Evolutionary conservation across 2,888 invertebrate species (phyloP), one percentile per base, ranked within the genome.

Genomic region (Microctonus brassicae): DNA sequence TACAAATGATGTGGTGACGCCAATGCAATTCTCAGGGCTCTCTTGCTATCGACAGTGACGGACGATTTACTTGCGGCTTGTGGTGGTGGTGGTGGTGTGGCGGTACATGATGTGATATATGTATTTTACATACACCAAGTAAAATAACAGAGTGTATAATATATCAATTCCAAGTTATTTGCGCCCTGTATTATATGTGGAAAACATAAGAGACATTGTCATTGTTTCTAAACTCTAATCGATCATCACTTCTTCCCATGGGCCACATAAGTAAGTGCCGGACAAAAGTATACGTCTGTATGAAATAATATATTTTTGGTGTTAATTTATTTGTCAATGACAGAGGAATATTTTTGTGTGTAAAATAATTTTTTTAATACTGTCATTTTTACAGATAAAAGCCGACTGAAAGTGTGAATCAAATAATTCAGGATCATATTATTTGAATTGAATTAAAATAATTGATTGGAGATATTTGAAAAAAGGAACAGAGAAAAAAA

Each of bases 161-260:
- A 47, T 47, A 47, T 47, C 7, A 47, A 3, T 47, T 47, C 7
- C 17, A 6, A 47, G 47, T 47, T 47, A 47, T 47, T 47, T n/a
- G 47, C 47, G 47, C 47, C 17, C 20, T 9, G 17, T 47, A n/a
- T 47, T 20, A n/a, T n/a, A n/a, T n/a, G 20, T 47, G 20, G 47
- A 47, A 17, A n/a, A n/a, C n/a, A n/a, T n/a, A 47, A 17, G 47
- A 17, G 17, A 47, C 20, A 47, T 47, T 17, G 26, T 24, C 26
- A 63, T 63, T 63, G 63, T 63, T 47, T 63, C 26, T 9, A 47
- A 47, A 47, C 63, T 29, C 47, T 47, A 47, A 63, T 63, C 29
- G 63, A 63, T 63, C 63, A 47, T 47, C 42, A 17, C 5, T 17
- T n/a, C n/a, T n/a, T 29, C 20, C 26, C 6, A 13, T 24, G 63